Evolutionary conservation across 1,140 invertebrate species (phyloP), one percentile per base, ranked within the genome.

Genomic region (Drosophila cardini): DNA sequence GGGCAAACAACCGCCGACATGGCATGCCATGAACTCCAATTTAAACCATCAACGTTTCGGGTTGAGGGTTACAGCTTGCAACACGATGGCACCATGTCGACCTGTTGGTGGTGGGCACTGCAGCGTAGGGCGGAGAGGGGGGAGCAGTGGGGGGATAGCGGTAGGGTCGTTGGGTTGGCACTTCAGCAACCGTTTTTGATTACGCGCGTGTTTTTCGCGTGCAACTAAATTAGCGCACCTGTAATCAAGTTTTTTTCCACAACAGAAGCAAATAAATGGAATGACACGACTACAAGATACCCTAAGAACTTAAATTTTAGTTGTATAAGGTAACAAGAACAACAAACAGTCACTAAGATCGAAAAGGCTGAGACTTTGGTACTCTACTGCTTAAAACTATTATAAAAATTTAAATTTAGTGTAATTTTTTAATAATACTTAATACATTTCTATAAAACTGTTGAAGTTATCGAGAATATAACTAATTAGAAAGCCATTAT

Each of bases 171-270:
- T 26, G 21, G 63, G 68, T 57, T 70, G 76, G 64, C 72, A 83
- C 83, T 87, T 83, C 76, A 89, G 79, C 72, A 76, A 87, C 72
- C 84, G 84, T 87, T 87, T 68, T 87, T 87, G 83, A 87, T 89
- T 87, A 83, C 83, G 78, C 83, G 83, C 80, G 78, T 87, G 84
- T 89, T 87, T 68, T 87, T 87, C 79, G 83, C 83, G 84, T 87
- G 84, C 83, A 87, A 89, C 83, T 89, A 87, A 87, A 87, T 87
- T 87, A 89, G 83, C 83, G 84, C 76, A 87, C 80, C 65, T 89
- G 83, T 89, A 87, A 87, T 89, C 80, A 87, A 89, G 65, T 89
- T 87, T 83, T 83, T 79, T 63, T 81, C 40, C 58, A 57, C 30
- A 77, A 67, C 48, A 84, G 43, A 65, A 43, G 40, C 9, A 48